These are phyloP conservation scores for Philotrypesis tridentata DNA, from an alignment of 1,140 invertebrate genomes.

Conservation along the genomic window DNA sequence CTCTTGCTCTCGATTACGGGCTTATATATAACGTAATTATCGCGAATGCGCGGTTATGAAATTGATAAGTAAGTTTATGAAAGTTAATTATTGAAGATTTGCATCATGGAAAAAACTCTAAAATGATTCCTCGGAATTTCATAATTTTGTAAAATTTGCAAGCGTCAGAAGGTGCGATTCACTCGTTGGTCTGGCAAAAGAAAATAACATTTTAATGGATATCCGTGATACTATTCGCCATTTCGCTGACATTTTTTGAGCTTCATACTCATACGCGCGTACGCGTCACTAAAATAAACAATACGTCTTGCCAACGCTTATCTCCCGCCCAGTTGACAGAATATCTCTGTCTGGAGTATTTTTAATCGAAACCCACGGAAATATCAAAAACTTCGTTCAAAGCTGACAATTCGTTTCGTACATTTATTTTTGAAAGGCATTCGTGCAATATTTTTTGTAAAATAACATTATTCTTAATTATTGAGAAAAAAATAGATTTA, in stretches of 20 bases:
- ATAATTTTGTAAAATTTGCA: neutral
- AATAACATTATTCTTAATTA: too few species aligned
- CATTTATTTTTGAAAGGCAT: neutral
- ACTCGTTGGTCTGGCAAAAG: neutral
- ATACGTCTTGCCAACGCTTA: slow-evolving; percentile 17
- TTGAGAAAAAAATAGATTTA: too few species aligned
- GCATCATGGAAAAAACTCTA: neutral
- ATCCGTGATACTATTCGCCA: neutral
- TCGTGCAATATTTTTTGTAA: too few species aligned
- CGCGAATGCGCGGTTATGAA: neutral
- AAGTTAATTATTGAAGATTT: neutral
- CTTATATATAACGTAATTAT: neutral
- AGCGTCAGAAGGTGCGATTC: neutral
- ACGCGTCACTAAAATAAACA: slow-evolving; percentile 50
- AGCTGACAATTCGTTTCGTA: neutral
- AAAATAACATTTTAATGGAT: slow-evolving; percentile 20
- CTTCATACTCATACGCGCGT: slow-evolving; percentile 40
- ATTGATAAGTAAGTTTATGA: neutral
- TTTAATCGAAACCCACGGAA: slow-evolving; percentile 26
- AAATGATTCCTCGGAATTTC: too few species aligned
- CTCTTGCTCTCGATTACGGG: neutral
- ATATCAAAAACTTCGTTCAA: slow-evolving; percentile 10
- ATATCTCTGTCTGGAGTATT: slow-evolving; percentile 22
- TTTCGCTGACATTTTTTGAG: slow-evolving; percentile 50
- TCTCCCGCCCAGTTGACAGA: slow-evolving; percentile 17